Conservation (phyloP, 2,797 vertebrate species). For the Oreochromis mossambicus region DNA sequence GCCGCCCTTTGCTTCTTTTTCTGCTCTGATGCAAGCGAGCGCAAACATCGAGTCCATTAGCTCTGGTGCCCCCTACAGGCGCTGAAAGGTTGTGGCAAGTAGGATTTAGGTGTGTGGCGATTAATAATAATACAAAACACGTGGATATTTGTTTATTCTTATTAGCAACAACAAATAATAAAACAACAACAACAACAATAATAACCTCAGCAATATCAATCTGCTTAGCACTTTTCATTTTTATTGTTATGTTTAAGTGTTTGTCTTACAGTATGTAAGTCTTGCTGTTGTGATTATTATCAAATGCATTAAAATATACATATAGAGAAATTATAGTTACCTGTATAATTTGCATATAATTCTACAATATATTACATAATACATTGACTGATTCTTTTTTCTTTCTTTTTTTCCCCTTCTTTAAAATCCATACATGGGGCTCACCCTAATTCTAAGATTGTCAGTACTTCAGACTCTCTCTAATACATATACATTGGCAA, state of each 20-base stretch:
- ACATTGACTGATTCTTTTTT: background rate
- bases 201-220: no score
- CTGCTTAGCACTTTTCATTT: no score
- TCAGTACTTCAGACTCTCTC: background rate
- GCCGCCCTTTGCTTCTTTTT: slow-evolving; percentile 63
- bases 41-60: background rate
- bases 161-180: no score
- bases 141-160: background rate
- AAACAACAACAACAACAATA: no score
- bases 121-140: background rate
- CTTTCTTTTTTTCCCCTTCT: background rate
- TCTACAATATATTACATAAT: background rate
- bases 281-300: background rate
- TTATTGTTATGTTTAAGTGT: no score
- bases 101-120: background rate
- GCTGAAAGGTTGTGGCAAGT: background rate
- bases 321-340: background rate
- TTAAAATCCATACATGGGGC: background rate
- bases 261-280: no score
- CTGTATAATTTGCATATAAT: background rate
- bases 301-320: background rate
- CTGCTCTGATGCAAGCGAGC: background rate
- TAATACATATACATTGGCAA: background rate
- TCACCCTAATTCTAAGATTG: background rate
- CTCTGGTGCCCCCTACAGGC: slow-evolving; percentile 11